These are phyloP conservation scores for Xyrauchen texanus DNA, from an alignment of 2,113 vertebrate species.

Conservation along the genomic window DNA sequence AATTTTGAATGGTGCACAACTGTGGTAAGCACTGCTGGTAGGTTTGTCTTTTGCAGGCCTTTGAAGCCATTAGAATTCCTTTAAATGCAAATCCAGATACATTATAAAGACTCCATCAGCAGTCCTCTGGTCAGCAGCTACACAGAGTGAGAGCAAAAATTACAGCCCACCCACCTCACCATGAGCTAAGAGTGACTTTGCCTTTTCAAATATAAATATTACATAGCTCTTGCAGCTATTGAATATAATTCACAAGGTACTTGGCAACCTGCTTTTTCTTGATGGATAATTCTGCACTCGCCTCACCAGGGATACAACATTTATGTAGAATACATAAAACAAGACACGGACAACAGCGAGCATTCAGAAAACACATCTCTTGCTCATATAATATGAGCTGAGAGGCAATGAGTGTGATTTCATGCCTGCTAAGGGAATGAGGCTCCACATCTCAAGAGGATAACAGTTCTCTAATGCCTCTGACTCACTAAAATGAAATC, in stretches of 20 bases:
- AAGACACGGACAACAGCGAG: conserved; percentile 30
- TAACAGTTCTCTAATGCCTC: conserved; percentile 25
- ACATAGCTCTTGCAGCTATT: conserved; percentile 31
- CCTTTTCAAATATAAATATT: conserved; percentile 54
- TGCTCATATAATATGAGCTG: conserved; percentile 49
- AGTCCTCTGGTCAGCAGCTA: conserved; percentile 53
- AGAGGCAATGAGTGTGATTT: conserved; percentile 61
- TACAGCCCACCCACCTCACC: conserved; percentile 44
- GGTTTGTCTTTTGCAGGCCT: background rate
- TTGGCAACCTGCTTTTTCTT: conserved; percentile 24
- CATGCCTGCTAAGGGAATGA: conserved; percentile 65
- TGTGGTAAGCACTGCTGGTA: background rate
- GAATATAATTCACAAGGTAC: conserved; percentile 33
- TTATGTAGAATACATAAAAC: conserved; percentile 30
- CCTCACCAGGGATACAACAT: conserved; percentile 34
- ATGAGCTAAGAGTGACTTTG: conserved; percentile 37
- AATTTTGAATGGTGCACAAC: too few relatives aligned
- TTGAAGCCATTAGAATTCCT: conserved; percentile 27
- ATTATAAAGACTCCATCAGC: conserved; percentile 36
- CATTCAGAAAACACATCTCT: conserved; percentile 35
- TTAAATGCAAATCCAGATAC: conserved; percentile 44
- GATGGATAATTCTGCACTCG: conserved; percentile 44
- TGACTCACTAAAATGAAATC: conserved; percentile 60
- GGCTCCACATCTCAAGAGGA: conserved; percentile 57
- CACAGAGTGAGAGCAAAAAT: conserved; percentile 31